These are phyloP conservation scores for Elysia crispata DNA, from an alignment of 2,888 invertebrate genomes.

Conservation along the genomic window DNA sequence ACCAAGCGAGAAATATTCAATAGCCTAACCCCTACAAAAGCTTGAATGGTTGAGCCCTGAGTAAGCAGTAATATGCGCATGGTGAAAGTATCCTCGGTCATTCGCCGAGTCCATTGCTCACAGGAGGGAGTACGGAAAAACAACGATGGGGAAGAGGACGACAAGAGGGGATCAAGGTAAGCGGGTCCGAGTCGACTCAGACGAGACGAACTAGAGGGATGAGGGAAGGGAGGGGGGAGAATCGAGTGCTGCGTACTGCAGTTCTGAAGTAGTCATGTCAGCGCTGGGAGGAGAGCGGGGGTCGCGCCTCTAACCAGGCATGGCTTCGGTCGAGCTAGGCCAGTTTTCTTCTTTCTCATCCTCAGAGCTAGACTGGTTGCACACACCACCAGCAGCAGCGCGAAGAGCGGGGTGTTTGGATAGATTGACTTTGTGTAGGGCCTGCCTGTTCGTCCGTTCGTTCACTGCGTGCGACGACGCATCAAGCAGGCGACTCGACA, in stretches of 20 bases:
- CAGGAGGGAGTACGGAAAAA: constrained; percentile 22
- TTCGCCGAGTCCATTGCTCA: constrained; percentile 42
- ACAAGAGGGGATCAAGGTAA: no score
- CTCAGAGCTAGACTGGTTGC: constrained; percentile 4
- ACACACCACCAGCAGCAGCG: constrained; percentile 37
- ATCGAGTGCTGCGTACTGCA: constrained; percentile 41
- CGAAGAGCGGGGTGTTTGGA: constrained; percentile 35
- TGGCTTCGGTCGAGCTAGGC: background rate
- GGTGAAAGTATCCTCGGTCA: constrained; percentile 13
- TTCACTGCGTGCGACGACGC: background rate
- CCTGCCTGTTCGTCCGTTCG: background rate
- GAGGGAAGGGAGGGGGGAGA: constrained; percentile 9
- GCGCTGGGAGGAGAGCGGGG: constrained; percentile 44
- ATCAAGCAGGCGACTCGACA: no score
- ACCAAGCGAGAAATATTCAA: no score
- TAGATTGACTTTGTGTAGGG: constrained; percentile 45
- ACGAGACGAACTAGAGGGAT: constrained; percentile 43
- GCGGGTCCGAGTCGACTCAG: constrained; percentile 20
- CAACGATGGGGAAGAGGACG: no score
- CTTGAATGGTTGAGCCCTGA: constrained; percentile 26
- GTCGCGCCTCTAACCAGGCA: constrained; percentile 26
- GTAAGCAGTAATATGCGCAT: constrained; percentile 21
- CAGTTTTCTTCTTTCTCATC: background rate
- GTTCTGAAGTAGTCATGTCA: constrained; percentile 39
- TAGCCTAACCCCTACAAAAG: constrained; percentile 13